Conservation (phyloP, 2,888 invertebrate species). For the Ophonus ardosiacus region DNA sequence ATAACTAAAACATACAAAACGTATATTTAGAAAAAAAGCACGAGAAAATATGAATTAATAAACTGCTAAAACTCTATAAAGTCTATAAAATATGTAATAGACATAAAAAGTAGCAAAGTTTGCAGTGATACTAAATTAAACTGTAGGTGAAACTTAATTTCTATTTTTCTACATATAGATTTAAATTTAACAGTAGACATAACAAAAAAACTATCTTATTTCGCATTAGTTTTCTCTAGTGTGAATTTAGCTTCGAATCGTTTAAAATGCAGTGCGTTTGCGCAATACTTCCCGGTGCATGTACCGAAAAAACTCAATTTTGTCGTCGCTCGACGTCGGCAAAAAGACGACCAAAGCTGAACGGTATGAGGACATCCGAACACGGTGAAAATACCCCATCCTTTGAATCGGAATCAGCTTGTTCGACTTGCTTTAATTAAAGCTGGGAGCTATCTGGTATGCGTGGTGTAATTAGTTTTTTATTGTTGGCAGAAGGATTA, state of each 20-base stretch:
- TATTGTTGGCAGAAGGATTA: slow-evolving; percentile 39
- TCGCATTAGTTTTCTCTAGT: slow-evolving; percentile 1
- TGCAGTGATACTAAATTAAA: slow-evolving; percentile 2
- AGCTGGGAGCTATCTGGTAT: slow-evolving; percentile 16
- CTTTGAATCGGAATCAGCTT: slow-evolving; percentile 11
- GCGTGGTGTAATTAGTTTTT: slow-evolving; percentile 42
- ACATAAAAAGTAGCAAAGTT: neutral
- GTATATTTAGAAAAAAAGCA: too few relatives aligned
- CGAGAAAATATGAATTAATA: too few relatives aligned
- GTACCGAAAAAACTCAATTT: slow-evolving; percentile 37
- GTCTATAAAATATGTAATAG: neutral
- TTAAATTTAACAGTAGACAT: neutral
- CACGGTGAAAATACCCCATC: slow-evolving; percentile 11
- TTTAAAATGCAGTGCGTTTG: slow-evolving; percentile 10
- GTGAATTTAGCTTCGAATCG: neutral
- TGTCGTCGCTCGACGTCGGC: neutral
- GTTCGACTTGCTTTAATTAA: slow-evolving; percentile 39
- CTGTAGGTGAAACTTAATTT: neutral
- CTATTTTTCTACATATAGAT: neutral
- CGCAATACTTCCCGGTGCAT: slow-evolving; percentile 15
- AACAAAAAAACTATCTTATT: neutral
- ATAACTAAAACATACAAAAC: too few relatives aligned
- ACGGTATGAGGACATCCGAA: neutral
- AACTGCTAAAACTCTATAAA: too few relatives aligned
- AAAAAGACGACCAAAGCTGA: slow-evolving; percentile 21